A percentile compares a stretch with the other conserved stretches of the same genome.
Evolutionary conservation across 2,888 invertebrate species (phyloP).

Genomic region (Phymatocera aterrima): DNA sequence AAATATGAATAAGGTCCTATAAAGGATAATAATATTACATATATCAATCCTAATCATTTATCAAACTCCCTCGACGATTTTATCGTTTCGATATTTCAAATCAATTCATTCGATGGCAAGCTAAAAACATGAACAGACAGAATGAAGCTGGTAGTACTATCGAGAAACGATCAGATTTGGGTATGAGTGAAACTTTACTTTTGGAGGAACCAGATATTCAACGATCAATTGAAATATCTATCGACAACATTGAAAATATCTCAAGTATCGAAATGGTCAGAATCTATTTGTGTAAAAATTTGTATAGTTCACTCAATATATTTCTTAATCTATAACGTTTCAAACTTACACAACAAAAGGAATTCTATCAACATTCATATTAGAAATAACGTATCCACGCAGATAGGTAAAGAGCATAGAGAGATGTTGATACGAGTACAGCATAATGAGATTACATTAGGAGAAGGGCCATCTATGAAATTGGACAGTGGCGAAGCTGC

Average conservation of each 20-base stretch:
- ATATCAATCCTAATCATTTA: too few species aligned
- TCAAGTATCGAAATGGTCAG: constrained; percentile 12
- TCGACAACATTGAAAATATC: constrained; percentile 30
- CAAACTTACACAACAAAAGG: neutral
- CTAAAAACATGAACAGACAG: too few species aligned
- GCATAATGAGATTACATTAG: constrained; percentile 58
- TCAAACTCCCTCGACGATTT: too few species aligned
- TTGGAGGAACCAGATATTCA: constrained; percentile 22
- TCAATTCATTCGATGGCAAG: too few species aligned
- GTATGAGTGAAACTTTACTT: neutral
- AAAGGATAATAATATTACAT: too few species aligned
- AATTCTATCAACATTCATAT: neutral
- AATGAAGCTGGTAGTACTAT: neutral
- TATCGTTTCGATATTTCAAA: too few species aligned
- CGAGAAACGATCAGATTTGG: neutral
- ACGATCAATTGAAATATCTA: constrained; percentile 23
- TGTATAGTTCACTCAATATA: neutral
- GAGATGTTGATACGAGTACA: constrained; percentile 55
- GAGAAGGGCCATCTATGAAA: constrained; percentile 55
- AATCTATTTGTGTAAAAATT: neutral
- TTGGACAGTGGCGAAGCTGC: constrained; percentile 55
- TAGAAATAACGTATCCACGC: neutral
- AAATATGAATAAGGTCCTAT: too few species aligned
- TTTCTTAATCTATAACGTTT: neutral
- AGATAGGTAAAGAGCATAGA: constrained; percentile 50